phyloP scores from a whole-genome alignment of 2,888 invertebrate genomes.

The Drosophila dives region DNA sequence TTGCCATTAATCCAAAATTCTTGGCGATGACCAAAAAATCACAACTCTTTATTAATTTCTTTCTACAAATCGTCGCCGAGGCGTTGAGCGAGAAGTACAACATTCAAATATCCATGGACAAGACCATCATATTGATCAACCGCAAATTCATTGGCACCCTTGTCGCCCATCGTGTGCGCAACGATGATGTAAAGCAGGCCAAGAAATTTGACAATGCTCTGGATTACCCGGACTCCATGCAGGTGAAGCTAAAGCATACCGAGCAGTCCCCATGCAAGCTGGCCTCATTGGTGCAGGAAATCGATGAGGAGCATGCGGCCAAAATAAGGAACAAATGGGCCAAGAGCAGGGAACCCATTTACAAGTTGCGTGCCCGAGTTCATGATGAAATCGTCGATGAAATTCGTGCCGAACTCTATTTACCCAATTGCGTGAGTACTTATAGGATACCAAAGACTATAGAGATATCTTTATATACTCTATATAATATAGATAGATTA shows the following conservation, averaged over 20 bases:
- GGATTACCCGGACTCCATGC: neutral
- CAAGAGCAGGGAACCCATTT: constrained; percentile 85
- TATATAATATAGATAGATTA: neutral
- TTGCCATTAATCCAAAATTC: constrained; percentile 92
- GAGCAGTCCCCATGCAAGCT: constrained; percentile 7
- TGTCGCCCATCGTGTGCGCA: constrained; percentile 90
- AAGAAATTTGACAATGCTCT: constrained; percentile 1
- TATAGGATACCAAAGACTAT: neutral
- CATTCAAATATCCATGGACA: constrained; percentile 88
- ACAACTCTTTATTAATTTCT: constrained; percentile 91
- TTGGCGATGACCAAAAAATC: constrained; percentile 90
- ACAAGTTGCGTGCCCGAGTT: constrained; percentile 87
- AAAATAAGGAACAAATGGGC: constrained; percentile 48
- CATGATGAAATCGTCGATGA: constrained; percentile 81
- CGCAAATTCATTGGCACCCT: constrained; percentile 90
- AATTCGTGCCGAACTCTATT: constrained; percentile 83
- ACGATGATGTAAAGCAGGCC: constrained; percentile 87
- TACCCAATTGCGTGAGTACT: constrained; percentile 83
- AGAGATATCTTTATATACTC: neutral
- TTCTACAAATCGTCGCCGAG: constrained; percentile 92
- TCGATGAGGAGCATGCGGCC: constrained; percentile 79
- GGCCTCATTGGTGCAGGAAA: constrained; percentile 87
- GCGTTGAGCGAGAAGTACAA: constrained; percentile 92
- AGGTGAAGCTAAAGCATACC: neutral
- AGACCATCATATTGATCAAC: constrained; percentile 89